Evolutionary conservation across 2,888 invertebrate genomes (phyloP), one percentile per base, ranked within the genome.

Genomic region (Sipha maydis): DNA sequence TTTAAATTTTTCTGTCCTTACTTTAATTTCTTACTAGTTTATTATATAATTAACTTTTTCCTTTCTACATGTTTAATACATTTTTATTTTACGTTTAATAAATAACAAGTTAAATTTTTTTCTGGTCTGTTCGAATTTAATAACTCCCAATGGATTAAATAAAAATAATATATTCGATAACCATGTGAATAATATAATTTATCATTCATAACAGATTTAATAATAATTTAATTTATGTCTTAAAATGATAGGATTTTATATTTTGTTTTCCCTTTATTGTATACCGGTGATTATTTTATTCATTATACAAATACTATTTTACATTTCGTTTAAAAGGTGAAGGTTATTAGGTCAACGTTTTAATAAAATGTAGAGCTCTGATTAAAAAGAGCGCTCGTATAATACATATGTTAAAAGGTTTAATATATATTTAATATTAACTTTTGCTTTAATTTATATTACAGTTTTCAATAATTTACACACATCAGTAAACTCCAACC

Each of bases 271-370:
- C 1, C 56, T 56, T 19, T 17, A 4, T 21, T 11, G 19, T 21
- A 9, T 21, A 61, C 25, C 25, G 7, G 3, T 61, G 25, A 61
- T 25, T 61, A 8, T 25, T 19, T 25, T 7, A 61, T 21, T 61
- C 7, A 25, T 2, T 61, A 21, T 7, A 61, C 61, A 61, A 61
- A 61, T 61, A 61, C 19, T 61, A 61, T 21, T 14, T 7, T 38
- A 80, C 25, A n/a, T 67, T 67, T 41, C 38, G 80, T 80, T 80
- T 19, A 14, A 67, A 38, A 80, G 80, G 80, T 80, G 67, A 67
- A 80, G 80, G 79, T 79, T 34, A 79, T 31, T 28, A 78, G 79
- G 61, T 61, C n/a, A 61, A 79, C 8, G 34, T 25, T 79, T 61
- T 17, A 61, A 61, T 79, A 34, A 79, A 79, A 79, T 79, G 11